phyloP scores from a whole-genome alignment of 2,113 vertebrate species.

The Scophthalmus maximus region DNA sequence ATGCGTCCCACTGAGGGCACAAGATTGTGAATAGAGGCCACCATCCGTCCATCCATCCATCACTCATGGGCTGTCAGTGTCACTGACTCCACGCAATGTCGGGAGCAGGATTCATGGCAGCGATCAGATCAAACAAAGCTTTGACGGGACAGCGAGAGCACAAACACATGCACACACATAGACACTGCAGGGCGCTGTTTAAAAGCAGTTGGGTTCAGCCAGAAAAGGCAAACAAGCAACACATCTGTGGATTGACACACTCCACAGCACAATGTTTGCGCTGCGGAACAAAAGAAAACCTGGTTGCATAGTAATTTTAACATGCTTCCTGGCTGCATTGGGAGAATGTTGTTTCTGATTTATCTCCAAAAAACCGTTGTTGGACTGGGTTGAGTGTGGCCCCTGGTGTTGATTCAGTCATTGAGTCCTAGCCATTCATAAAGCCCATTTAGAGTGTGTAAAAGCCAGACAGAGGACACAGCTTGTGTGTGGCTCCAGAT shows the following conservation, averaged over 20 bases:
- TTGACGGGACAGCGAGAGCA: constrained; percentile 31
- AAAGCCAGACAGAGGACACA: constrained; percentile 65
- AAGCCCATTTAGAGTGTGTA: constrained; percentile 69
- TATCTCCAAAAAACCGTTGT: constrained; percentile 66
- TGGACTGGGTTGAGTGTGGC: constrained; percentile 54
- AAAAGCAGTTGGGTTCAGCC: constrained; percentile 54
- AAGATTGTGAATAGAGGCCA: constrained; percentile 39
- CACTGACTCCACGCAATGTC: constrained; percentile 70
- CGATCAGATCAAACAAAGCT: constrained; percentile 37
- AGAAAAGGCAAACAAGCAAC: constrained; percentile 60
- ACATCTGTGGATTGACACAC: constrained; percentile 59
- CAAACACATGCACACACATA: constrained; percentile 30
- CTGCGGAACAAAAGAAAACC: constrained; percentile 63
- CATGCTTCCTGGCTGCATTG: constrained; percentile 57
- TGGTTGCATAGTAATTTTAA: constrained; percentile 60
- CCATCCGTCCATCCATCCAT: constrained; percentile 8
- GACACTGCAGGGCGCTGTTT: constrained; percentile 29
- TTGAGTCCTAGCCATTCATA: constrained; percentile 70
- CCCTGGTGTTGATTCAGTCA: constrained; percentile 71
- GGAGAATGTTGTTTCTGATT: constrained; percentile 66
- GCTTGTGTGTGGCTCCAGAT: constrained; percentile 72
- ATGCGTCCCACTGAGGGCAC: constrained; percentile 43
- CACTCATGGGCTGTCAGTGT: constrained; percentile 37
- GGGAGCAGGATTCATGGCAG: constrained; percentile 62
- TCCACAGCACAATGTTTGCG: constrained; percentile 60